A percentile compares a stretch with the other conserved stretches of the same genome.
Conservation (phyloP, 1,140 invertebrate genomes). For the Andricus grossulariae region DNA sequence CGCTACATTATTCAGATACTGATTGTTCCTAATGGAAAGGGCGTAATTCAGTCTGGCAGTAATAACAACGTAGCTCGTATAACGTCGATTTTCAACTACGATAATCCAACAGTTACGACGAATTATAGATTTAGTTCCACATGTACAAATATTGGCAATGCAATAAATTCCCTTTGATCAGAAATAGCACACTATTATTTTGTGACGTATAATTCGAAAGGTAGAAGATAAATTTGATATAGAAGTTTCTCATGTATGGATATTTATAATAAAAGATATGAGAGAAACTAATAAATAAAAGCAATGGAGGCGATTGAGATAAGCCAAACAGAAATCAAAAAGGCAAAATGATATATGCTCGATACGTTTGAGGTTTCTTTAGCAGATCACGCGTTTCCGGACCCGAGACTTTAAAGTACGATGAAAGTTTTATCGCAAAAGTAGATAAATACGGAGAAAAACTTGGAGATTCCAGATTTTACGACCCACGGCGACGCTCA, state of each 20-base stretch:
- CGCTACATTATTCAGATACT: slow-evolving; percentile 13
- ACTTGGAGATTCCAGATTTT: slow-evolving; percentile 42
- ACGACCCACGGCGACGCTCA: slow-evolving; percentile 38
- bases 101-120: too few species aligned
- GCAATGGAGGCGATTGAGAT: not conserved
- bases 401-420: slow-evolving; percentile 49
- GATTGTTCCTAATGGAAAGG: not conserved
- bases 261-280: not conserved
- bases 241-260: slow-evolving; percentile 1
- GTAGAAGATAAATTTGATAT: slow-evolving; percentile 4
- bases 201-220: not conserved
- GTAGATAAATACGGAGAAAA: slow-evolving; percentile 20
- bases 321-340: slow-evolving; percentile 2
- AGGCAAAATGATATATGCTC: slow-evolving; percentile 24
- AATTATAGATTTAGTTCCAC: not conserved
- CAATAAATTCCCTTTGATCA: slow-evolving; percentile 4
- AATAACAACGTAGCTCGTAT: too few species aligned
- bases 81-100: too few species aligned
- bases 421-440: slow-evolving; percentile 50
- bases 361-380: not conserved
- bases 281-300: slow-evolving; percentile 20
- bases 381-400: slow-evolving; percentile 23
- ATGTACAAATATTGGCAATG: not conserved
- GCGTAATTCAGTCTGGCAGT: too few species aligned
- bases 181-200: slow-evolving; percentile 14